Conservation (phyloP, 2,888 invertebrate species). For the Seladonia tumulorum region DNA sequence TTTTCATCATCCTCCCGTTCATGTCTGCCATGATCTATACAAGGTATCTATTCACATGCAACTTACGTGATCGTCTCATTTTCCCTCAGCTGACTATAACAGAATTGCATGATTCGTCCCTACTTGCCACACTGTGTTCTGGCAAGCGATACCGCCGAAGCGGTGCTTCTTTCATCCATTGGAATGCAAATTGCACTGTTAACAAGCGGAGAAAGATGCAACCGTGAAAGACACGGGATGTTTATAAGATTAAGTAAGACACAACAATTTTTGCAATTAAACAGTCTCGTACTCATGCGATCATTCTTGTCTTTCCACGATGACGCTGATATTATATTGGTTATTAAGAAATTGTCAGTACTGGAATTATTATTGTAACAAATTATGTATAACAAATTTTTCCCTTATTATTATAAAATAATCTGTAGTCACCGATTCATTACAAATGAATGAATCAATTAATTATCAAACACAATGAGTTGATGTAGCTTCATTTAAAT, state of each 20-base stretch:
- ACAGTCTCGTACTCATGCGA: neutral
- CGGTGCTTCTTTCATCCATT: constrained; percentile 56
- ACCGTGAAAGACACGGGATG: constrained; percentile 12
- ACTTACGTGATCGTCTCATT: constrained; percentile 60
- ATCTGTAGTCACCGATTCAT: neutral
- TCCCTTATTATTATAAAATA: neutral
- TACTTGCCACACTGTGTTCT: constrained; percentile 61
- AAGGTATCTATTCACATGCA: constrained; percentile 40
- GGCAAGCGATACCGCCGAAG: constrained; percentile 35
- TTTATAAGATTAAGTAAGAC: neutral
- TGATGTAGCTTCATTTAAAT: neutral
- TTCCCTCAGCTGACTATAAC: constrained; percentile 59
- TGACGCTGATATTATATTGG: neutral
- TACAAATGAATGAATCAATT: neutral
- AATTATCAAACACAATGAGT: neutral
- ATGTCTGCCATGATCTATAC: constrained; percentile 19
- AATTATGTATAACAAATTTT: neutral
- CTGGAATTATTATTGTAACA: no score
- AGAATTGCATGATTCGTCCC: constrained; percentile 59
- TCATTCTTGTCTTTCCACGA: neutral
- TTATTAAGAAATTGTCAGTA: neutral
- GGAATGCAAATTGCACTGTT: constrained; percentile 70
- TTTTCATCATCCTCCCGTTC: constrained; percentile 23
- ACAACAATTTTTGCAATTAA: neutral
- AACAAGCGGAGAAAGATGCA: constrained; percentile 40